Percentiles rank a stretch among this genome's conserved stretches.
phyloP scores from a whole-genome alignment of 2,888 invertebrate genomes.

The Glomeris marginata region DNA sequence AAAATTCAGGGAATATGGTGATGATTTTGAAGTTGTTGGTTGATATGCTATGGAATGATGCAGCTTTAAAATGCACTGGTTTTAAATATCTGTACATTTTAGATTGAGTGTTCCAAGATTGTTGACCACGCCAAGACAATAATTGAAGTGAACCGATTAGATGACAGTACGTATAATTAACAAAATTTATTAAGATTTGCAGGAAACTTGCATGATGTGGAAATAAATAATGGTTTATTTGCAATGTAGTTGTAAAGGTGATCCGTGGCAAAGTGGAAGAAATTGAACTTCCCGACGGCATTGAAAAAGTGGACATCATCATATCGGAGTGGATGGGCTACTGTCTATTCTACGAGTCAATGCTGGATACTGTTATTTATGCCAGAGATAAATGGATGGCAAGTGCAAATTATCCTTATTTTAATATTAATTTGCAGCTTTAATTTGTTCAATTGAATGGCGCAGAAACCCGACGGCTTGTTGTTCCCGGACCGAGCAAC shows the following conservation, averaged over 20 bases:
- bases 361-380: constrained; percentile 97
- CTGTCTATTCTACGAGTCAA: constrained; percentile 95
- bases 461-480: constrained; percentile 61
- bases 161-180: constrained; percentile 28
- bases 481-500: constrained; percentile 87
- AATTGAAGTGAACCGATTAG: constrained; percentile 46
- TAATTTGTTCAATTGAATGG: constrained; percentile 7
- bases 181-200: constrained; percentile 2
- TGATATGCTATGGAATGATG: too few relatives aligned
- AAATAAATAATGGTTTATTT: too few relatives aligned
- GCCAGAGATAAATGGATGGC: constrained; percentile 95
- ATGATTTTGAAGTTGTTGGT: too few relatives aligned
- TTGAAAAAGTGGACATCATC: constrained; percentile 83
- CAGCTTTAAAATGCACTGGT: too few relatives aligned
- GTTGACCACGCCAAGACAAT: constrained; percentile 95
- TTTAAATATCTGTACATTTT: constrained; percentile 20
- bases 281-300: constrained; percentile 75
- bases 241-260: constrained; percentile 52
- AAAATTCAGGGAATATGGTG: too few relatives aligned
- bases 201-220: not conserved
- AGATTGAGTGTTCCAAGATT: constrained; percentile 95
- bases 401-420: constrained; percentile 12
- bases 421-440: not conserved
- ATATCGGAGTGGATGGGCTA: constrained; percentile 71
- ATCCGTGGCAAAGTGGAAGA: constrained; percentile 87